These are phyloP conservation scores for Sialis fuliginosa DNA, from an alignment of 2,888 invertebrate species.

Conservation along the genomic window DNA sequence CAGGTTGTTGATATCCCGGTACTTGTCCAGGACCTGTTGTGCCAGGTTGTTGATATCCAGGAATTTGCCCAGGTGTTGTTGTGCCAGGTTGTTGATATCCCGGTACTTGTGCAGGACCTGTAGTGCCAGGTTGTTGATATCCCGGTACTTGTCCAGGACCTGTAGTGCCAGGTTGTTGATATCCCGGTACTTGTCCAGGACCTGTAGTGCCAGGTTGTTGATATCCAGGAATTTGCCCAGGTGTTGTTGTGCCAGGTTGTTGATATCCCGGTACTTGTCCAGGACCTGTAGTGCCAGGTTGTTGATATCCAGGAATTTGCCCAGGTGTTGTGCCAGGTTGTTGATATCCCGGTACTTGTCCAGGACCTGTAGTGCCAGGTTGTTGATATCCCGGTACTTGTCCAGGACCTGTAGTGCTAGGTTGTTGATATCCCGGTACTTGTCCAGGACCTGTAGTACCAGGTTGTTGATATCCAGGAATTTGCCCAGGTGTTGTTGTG, in stretches of 20 bases:
- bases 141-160: neutral
- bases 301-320: neutral
- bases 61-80: neutral
- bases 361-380: neutral
- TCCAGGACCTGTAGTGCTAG: neutral
- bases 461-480: neutral
- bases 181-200: neutral
- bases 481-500: neutral
- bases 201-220: neutral
- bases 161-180: neutral
- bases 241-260: constrained; percentile 2
- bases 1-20: neutral
- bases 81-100: neutral
- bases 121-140: neutral
- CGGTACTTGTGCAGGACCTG: neutral
- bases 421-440: neutral
- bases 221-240: constrained; percentile 4
- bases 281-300: neutral
- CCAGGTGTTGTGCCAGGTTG: neutral
- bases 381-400: neutral
- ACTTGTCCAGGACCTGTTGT: constrained; percentile 3
- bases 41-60: constrained; percentile 3
- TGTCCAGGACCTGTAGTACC: neutral
- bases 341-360: neutral
- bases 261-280: neutral